phyloP scores from a whole-genome alignment of 2,113 vertebrate species.

The Polypterus senegalus region DNA sequence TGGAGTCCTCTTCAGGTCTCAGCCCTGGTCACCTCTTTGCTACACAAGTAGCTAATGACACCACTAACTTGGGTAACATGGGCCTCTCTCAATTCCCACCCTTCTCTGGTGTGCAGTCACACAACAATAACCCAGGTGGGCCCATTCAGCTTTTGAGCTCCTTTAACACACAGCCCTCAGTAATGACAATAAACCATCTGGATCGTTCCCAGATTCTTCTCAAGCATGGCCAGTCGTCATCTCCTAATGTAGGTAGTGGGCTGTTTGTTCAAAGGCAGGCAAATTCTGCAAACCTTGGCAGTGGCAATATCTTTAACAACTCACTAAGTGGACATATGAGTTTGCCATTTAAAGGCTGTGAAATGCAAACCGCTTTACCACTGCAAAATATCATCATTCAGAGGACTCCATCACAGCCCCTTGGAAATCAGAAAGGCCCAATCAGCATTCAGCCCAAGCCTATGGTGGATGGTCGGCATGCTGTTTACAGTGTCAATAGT shows the following conservation, averaged over 20 bases:
- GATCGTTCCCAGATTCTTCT: slow-evolving; percentile 88
- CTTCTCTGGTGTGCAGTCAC: slow-evolving; percentile 64
- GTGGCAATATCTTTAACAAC: slow-evolving; percentile 65
- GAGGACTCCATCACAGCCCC: slow-evolving; percentile 64
- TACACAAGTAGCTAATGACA: slow-evolving; percentile 51
- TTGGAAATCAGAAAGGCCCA: slow-evolving; percentile 62
- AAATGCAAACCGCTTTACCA: slow-evolving; percentile 68
- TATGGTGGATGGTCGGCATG: slow-evolving; percentile 72
- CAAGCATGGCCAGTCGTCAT: slow-evolving; percentile 59
- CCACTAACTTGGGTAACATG: slow-evolving; percentile 29
- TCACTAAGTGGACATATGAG: slow-evolving; percentile 73
- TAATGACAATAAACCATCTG: slow-evolving; percentile 90
- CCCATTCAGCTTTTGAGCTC: slow-evolving; percentile 89
- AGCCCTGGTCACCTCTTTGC: slow-evolving; percentile 33
- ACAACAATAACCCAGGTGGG: slow-evolving; percentile 73
- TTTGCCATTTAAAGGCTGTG: slow-evolving; percentile 83
- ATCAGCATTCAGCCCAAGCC: slow-evolving; percentile 90
- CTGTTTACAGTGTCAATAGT: slow-evolving; percentile 68
- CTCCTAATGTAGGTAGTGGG: slow-evolving; percentile 52
- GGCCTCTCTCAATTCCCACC: slow-evolving; percentile 62
- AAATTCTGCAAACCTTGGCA: slow-evolving; percentile 22
- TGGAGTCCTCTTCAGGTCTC: slow-evolving; percentile 74
- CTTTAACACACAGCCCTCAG: slow-evolving; percentile 70
- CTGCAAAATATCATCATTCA: slow-evolving; percentile 97
- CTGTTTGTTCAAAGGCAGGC: slow-evolving; percentile 62